phyloP scores from a whole-genome alignment of 2,797 vertebrate species.

The Orientallactaga sibirica region DNA sequence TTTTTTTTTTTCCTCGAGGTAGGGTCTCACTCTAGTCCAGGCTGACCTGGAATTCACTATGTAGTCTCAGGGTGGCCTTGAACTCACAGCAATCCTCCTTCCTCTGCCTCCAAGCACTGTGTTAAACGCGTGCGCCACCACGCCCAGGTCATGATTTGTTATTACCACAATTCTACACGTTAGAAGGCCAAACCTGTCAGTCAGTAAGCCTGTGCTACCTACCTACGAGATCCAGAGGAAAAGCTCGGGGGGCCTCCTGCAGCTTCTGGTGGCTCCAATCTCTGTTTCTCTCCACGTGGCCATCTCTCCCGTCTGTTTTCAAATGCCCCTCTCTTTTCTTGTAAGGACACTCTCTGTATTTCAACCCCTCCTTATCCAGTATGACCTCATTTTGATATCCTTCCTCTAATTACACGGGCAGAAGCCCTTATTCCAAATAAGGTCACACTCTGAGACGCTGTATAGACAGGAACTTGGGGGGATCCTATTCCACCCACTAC shows the following conservation, averaged over 20 bases:
- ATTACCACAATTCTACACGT: neutral
- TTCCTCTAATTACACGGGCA: neutral
- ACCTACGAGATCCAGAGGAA: neutral
- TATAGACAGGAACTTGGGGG: neutral
- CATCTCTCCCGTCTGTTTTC: neutral
- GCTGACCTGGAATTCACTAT: no score
- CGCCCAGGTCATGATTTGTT: no score
- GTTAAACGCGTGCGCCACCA: no score
- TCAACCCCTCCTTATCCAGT: neutral
- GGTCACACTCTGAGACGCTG: neutral
- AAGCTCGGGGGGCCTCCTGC: neutral
- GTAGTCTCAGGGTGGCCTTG: no score
- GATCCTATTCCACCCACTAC: neutral
- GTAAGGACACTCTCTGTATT: neutral
- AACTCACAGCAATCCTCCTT: no score
- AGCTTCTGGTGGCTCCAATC: neutral
- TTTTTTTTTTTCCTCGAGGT: no score
- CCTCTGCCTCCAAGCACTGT: no score
- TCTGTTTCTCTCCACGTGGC: neutral
- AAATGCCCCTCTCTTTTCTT: neutral
- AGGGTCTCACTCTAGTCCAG: no score
- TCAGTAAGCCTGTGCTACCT: neutral
- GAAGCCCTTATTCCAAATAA: neutral
- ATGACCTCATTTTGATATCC: slow-evolving; percentile 21
- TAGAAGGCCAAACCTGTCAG: neutral